These are phyloP conservation scores for Mobula hypostoma DNA, from an alignment of 2,113 vertebrate species.

Conservation along the genomic window DNA sequence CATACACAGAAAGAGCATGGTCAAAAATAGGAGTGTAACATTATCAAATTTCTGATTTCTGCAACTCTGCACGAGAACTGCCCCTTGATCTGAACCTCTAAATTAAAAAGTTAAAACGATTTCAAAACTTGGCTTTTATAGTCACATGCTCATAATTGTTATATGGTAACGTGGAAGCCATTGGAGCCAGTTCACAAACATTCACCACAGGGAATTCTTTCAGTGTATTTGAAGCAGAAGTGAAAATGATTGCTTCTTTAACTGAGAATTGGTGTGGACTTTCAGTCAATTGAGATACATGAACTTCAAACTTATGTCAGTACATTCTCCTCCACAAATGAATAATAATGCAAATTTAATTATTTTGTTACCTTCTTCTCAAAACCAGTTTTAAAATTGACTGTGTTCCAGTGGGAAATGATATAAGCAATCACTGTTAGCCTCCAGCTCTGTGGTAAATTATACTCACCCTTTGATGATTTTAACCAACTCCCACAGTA, in stretches of 20 bases:
- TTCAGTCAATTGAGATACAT: not conserved
- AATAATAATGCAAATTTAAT: not conserved
- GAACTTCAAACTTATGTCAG: constrained; percentile 9
- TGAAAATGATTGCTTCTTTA: not conserved
- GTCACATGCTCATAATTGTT: not conserved
- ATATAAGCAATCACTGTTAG: not conserved
- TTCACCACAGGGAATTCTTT: not conserved
- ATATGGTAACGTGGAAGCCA: not conserved
- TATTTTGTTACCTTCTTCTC: not conserved
- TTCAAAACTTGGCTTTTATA: not conserved
- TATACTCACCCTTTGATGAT: not conserved
- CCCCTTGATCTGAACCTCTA: not conserved
- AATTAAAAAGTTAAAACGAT: not conserved
- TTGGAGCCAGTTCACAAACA: not conserved
- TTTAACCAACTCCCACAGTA: not conserved
- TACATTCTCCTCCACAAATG: not conserved
- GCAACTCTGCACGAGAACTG: not conserved
- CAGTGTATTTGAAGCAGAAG: not conserved
- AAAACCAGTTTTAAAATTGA: constrained; percentile 15
- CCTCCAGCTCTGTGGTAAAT: not conserved
- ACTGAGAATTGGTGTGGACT: not conserved
- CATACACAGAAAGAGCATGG: not conserved
- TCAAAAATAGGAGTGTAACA: not conserved
- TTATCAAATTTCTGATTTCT: not conserved
- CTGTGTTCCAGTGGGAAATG: not conserved